Base-by-base conservation (phyloP, 1,140 invertebrate genomes). In the Cydia strobilella region DNA sequence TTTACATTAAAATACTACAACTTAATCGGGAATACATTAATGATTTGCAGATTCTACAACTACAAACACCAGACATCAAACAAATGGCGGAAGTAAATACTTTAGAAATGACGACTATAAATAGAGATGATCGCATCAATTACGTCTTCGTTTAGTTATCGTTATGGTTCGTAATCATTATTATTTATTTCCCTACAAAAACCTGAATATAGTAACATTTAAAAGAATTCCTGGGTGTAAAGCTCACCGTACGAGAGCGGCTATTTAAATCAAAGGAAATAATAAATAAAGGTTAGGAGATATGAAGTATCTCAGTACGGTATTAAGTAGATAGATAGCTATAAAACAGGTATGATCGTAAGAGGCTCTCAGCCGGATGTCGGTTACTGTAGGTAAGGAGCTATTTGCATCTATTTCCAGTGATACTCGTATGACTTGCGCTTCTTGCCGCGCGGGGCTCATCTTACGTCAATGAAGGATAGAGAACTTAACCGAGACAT, bases 21-120 rank as follows among this genome's bases (percentile, higher is more conserved):
- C 54, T 39, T 39, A 69, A 69, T 69, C 65, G 15, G 31, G 65
- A 69, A 69, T 42, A 69, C 15, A 35, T 39, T 7, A 39, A 69
- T 39, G 18, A 51, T 51, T 51, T 69, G 65, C 74, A 69, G 72
- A 69, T 75, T 77, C 69, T 77, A 75, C 45, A 77, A 59, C 76
- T 74, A 77, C 69, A 74, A 77, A 74, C 74, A 77, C 51, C 76
- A 75, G 42, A 72, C 54, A 77, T 75, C 74, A 75, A 82, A 79
- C 78, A 77, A 75, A 72, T 78, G 77, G 76, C 82, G 82, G 82
- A 82, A 83, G 76, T 77, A 79, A 79, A 79, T 80, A 75, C 75
- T 79, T 79, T 76, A 80, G 78, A 77, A 79, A 79, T 80, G 73
- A 80, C 72, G 76, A 77, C 76, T 78, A 77, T 80, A 76, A 82